phyloP scores from a whole-genome alignment of 2,797 vertebrate genomes.

The Argya squamiceps region DNA sequence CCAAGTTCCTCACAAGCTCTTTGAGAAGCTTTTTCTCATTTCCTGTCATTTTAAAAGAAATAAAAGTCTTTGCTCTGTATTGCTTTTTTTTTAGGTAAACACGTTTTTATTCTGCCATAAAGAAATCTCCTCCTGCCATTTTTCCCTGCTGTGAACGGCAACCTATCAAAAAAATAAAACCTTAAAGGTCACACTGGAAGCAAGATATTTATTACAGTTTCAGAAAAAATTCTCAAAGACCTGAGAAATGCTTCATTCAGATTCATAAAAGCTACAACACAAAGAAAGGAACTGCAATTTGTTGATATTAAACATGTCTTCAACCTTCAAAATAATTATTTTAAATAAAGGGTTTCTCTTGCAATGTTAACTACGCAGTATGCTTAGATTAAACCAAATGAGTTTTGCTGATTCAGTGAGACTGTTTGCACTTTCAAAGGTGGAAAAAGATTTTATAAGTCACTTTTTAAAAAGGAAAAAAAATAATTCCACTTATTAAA shows the following conservation, averaged over 20 bases:
- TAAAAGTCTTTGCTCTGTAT: background rate
- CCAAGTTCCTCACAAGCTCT: background rate
- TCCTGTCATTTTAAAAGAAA: slow-evolving; percentile 22
- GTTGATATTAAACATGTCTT: background rate
- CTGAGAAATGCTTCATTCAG: background rate
- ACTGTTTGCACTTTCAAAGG: background rate
- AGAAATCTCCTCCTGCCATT: slow-evolving; percentile 33
- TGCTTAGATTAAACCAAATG: background rate
- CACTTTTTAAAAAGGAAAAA: background rate
- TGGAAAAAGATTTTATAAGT: background rate
- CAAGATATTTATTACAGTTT: background rate
- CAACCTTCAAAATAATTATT: background rate
- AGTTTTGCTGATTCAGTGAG: background rate
- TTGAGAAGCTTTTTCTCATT: slow-evolving; percentile 6
- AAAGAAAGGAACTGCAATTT: background rate
- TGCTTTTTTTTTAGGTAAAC: slow-evolving; percentile 47
- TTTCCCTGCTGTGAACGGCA: slow-evolving; percentile 44
- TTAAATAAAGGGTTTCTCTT: background rate
- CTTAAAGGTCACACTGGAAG: slow-evolving; percentile 57
- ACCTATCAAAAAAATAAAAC: slow-evolving; percentile 28
- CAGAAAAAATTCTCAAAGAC: background rate
- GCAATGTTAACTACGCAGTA: background rate
- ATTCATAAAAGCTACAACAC: background rate
- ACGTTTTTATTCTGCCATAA: slow-evolving; percentile 45
- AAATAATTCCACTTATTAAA: background rate